Evolutionary conservation across 2,113 vertebrate species (phyloP).

Genomic region (Cyprichromis sp.): DNA sequence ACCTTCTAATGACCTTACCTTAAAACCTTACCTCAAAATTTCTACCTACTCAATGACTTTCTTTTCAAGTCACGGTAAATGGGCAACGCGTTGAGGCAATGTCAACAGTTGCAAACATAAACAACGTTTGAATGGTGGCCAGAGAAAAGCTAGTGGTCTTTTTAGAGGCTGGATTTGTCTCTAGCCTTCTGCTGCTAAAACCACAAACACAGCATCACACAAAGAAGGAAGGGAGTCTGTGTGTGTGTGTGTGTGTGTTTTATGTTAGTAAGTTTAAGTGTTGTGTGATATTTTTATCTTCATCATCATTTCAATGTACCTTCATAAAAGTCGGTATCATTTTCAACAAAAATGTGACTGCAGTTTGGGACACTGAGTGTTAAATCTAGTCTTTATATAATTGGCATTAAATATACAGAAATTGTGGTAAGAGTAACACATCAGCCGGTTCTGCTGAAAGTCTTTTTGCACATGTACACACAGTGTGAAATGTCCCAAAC

Average conservation of each 20-base stretch:
- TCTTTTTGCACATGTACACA: background rate
- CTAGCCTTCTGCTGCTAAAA: constrained; percentile 71
- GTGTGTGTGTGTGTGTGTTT: background rate
- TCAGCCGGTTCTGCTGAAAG: background rate
- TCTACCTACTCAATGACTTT: background rate
- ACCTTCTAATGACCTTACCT: background rate
- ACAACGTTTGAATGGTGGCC: constrained; percentile 23
- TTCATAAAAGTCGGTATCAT: constrained; percentile 1
- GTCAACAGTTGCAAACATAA: background rate
- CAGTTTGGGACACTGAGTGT: constrained; percentile 24
- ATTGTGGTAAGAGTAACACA: background rate
- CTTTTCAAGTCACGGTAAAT: background rate
- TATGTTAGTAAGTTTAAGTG: background rate
- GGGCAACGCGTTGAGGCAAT: constrained; percentile 8
- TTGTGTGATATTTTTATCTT: background rate
- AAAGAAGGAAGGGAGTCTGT: too few species aligned
- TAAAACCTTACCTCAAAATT: background rate
- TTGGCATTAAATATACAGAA: background rate
- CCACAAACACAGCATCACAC: constrained; percentile 45
- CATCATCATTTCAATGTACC: background rate
- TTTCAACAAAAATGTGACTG: constrained; percentile 25
- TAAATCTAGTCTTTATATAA: background rate
- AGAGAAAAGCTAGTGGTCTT: constrained; percentile 57
- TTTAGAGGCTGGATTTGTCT: constrained; percentile 79
- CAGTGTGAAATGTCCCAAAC: constrained; percentile 27